Evolutionary conservation across 2,113 vertebrate genomes (phyloP), one percentile per base, ranked within the genome.

Genomic region (Pseudorectes ferrugineus): DNA sequence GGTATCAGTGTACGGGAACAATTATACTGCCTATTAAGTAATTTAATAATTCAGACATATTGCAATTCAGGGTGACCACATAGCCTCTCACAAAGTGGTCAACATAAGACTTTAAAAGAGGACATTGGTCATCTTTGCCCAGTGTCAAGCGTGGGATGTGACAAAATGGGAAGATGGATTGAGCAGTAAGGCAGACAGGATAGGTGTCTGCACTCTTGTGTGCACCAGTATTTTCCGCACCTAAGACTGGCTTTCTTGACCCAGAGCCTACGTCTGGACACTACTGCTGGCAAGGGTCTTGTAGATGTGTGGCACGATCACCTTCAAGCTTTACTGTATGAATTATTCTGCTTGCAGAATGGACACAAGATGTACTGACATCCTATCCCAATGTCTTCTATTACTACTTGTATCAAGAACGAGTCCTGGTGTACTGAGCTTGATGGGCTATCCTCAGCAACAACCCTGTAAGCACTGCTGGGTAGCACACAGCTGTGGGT

Each of bases 221-320:
- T 11, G 5, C 25, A n/a, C 20, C 14, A 54, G 33, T 19, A 9
- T 0, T 5, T 80, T 38, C 33, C 10, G 8, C 6, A 33, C 2
- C 8, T 10, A 33, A 23, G 5, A 42, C 12, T 19, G 11, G 5
- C 8, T 35, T 75, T 24, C 36, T 43, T n/a, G 15, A 31, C 15
- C 12, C 16, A 67, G 15, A 55, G 10, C 3, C 17, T 33, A 17
- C 2, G 6, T 71, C 51, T 58, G 17, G 21, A 33, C 12, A 13
- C 5, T 38, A 2, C 18, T 49, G 12, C 25, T 71, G 22, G 11
- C 0, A 5, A 28, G 5, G 10, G 10, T 65, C 16, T 49, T 8
- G 9, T 12, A 61, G 40, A 16, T 43, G 29, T 2, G 19, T 16
- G 51, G 5, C 11, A 19, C 24, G 16, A 40, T 45, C 17, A 24